Conservation (phyloP, 2,113 vertebrate species). For the Microtus pennsylvanicus region DNA sequence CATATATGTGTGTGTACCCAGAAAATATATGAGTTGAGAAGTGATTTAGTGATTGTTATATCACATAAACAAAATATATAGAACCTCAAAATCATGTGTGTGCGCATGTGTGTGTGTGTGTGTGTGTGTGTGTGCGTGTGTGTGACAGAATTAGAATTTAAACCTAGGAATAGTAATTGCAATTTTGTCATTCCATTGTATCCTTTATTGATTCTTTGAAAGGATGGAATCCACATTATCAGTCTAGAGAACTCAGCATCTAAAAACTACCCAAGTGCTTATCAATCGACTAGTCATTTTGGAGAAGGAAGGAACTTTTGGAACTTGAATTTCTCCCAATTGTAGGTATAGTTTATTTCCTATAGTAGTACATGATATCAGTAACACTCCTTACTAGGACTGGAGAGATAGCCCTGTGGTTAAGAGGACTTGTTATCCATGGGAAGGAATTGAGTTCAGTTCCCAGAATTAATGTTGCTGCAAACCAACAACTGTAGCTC, state of each 20-base stretch:
- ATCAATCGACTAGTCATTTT: background rate
- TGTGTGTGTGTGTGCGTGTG: background rate
- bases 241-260: background rate
- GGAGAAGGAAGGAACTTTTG: background rate
- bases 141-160: slow-evolving; percentile 5
- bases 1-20: background rate
- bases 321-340: background rate
- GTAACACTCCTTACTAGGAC: background rate
- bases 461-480: background rate
- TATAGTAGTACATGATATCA: background rate
- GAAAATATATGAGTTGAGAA: background rate
- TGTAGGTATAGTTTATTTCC: background rate
- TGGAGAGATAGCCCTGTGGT: background rate
- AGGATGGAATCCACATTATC: background rate
- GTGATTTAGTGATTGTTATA: background rate
- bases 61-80: background rate
- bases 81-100: background rate
- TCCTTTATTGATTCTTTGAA: background rate
- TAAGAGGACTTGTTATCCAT: background rate
- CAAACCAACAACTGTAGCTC: background rate
- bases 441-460: background rate
- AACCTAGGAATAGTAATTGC: background rate
- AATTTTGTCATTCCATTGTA: background rate
- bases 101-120: background rate
- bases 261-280: background rate